These are phyloP conservation scores for Acleris laterana DNA, from an alignment of 2,888 invertebrate species.

Conservation along the genomic window DNA sequence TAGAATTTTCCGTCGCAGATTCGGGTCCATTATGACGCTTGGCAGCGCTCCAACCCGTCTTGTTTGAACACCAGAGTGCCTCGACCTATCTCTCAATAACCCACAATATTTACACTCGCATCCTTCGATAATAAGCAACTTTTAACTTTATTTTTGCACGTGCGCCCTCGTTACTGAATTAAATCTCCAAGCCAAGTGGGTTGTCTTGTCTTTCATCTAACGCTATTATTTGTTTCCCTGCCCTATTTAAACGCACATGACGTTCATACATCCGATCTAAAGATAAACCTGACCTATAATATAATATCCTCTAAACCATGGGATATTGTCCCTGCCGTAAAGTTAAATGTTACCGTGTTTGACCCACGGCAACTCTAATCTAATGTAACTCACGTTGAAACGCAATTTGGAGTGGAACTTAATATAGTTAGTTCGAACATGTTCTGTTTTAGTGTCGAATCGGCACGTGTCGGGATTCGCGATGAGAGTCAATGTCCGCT, in stretches of 20 bases:
- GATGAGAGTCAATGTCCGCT: slow-evolving; percentile 25
- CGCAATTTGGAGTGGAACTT: slow-evolving; percentile 20
- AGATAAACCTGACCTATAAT: slow-evolving; percentile 32
- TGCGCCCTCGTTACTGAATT: slow-evolving; percentile 23
- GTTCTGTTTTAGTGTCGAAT: slow-evolving; percentile 24
- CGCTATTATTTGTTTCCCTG: slow-evolving; percentile 26
- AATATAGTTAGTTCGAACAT: slow-evolving; percentile 21
- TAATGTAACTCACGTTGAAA: slow-evolving; percentile 13
- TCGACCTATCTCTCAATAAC: slow-evolving; percentile 6
- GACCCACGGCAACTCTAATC: slow-evolving; percentile 17
- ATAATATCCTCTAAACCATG: slow-evolving; percentile 28
- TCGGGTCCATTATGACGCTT: slow-evolving; percentile 25
- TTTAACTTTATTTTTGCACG: slow-evolving; percentile 32
- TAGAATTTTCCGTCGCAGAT: slow-evolving; percentile 23
- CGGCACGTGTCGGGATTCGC: slow-evolving; percentile 28
- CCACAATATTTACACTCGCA: slow-evolving; percentile 31
- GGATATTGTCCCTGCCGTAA: slow-evolving; percentile 24
- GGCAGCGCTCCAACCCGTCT: slow-evolving; percentile 27
- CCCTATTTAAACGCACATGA: slow-evolving; percentile 30
- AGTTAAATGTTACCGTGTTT: slow-evolving; percentile 9
- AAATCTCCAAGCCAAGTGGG: slow-evolving; percentile 26
- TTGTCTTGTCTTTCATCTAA: slow-evolving; percentile 29
- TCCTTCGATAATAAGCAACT: slow-evolving; percentile 10
- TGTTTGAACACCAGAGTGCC: slow-evolving; percentile 29
- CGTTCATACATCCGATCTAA: slow-evolving; percentile 24